A percentile compares a stretch with the other conserved stretches of the same genome.
phyloP scores from a whole-genome alignment of 1,140 invertebrate species.

The Forficula auricularia region DNA sequence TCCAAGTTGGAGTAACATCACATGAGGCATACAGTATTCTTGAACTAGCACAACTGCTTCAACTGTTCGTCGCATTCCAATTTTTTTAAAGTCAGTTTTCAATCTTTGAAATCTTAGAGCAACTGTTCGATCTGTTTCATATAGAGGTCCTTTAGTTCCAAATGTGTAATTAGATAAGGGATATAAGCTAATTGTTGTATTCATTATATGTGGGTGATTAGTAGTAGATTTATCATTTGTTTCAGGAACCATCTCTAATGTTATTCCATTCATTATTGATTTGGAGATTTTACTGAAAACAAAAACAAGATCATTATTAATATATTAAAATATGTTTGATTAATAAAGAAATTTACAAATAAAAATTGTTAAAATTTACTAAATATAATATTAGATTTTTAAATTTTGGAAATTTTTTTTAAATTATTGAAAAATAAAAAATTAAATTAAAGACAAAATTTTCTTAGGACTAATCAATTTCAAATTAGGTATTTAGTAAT shows the following conservation, averaged over 20 bases:
- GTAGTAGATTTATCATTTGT: constrained; percentile 16
- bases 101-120: constrained; percentile 94
- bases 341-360: too few relatives aligned
- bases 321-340: too few relatives aligned
- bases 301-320: too few relatives aligned
- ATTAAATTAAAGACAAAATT: too few relatives aligned
- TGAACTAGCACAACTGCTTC: constrained; percentile 95
- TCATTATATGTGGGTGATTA: constrained; percentile 46
- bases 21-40: constrained; percentile 94
- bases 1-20: constrained; percentile 88
- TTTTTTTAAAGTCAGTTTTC: constrained; percentile 96
- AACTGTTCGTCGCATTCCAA: constrained; percentile 91
- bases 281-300: too few relatives aligned
- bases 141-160: constrained; percentile 95
- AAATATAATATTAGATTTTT: too few relatives aligned
- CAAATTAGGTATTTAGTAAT: too few relatives aligned
- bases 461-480: too few relatives aligned
- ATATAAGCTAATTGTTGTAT: constrained; percentile 78
- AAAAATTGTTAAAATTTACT: too few relatives aligned
- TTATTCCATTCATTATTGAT: not conserved
- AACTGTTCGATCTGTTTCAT: constrained; percentile 97
- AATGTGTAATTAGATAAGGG: constrained; percentile 99
- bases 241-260: constrained; percentile 31
- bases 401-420: too few relatives aligned
- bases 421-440: too few relatives aligned